Conservation (phyloP, 2,797 vertebrate genomes). For the Falco biarmicus region DNA sequence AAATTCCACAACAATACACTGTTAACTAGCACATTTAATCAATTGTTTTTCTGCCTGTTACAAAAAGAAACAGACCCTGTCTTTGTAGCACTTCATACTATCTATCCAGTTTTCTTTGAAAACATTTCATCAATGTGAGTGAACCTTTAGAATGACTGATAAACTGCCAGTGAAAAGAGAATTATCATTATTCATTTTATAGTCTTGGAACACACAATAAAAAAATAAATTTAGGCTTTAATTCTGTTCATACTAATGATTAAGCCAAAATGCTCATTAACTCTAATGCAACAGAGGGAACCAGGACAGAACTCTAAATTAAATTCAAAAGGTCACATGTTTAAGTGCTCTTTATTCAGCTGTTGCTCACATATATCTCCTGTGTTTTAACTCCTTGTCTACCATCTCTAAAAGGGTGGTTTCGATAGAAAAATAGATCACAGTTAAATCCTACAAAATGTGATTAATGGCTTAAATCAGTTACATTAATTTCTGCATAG, state of each 20-base stretch:
- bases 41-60: neutral
- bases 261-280: constrained; percentile 18
- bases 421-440: neutral
- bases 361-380: neutral
- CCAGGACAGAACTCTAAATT: neutral
- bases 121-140: neutral
- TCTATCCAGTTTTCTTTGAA: neutral
- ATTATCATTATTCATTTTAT: neutral
- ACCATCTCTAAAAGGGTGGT: neutral
- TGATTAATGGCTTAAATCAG: neutral
- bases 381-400: neutral
- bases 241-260: neutral
- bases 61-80: neutral
- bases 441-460: neutral
- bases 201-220: neutral
- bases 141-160: neutral
- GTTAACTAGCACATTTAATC: neutral
- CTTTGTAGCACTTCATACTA: neutral
- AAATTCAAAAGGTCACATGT: neutral
- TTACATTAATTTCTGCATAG: accelerated
- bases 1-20: neutral
- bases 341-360: neutral
- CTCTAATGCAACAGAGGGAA: constrained; percentile 15
- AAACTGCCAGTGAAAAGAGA: neutral
- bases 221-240: constrained; percentile 2